phyloP scores from a whole-genome alignment of 2,797 vertebrate genomes.

The Okamejei kenojei region DNA sequence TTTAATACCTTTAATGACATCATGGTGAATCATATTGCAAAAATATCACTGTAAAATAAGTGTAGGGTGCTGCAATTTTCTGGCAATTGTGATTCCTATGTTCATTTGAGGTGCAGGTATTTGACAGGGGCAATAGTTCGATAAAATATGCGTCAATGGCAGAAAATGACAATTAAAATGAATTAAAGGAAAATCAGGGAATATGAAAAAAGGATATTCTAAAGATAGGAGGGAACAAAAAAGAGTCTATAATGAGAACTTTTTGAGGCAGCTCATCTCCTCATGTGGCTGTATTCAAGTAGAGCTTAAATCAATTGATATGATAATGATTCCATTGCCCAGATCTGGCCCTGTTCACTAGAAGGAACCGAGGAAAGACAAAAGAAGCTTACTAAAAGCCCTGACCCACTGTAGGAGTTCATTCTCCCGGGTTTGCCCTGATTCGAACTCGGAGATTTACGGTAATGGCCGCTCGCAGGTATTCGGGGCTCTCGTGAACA shows the following conservation, averaged over 20 bases:
- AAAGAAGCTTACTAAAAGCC: neutral
- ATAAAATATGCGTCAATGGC: neutral
- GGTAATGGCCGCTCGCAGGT: too few relatives aligned
- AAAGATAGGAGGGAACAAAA: neutral
- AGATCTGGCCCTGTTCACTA: neutral
- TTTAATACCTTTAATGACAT: neutral
- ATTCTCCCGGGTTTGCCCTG: too few relatives aligned
- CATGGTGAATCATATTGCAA: slow-evolving; percentile 2
- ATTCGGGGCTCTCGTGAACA: too few relatives aligned
- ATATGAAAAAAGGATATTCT: neutral
- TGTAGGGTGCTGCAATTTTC: neutral
- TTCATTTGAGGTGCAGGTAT: neutral
- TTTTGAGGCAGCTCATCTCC: neutral
- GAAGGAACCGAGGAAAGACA: neutral
- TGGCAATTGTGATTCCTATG: neutral
- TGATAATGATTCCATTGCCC: neutral
- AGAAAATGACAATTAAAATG: slow-evolving; percentile 20
- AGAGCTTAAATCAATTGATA: neutral
- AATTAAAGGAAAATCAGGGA: neutral
- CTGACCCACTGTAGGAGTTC: too few relatives aligned
- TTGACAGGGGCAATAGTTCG: neutral
- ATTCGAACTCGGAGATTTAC: too few relatives aligned
- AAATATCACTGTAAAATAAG: neutral
- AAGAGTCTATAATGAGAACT: neutral
- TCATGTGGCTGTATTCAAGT: neutral